phyloP scores from a whole-genome alignment of 2,113 vertebrate genomes.

The Rhea americana region DNA sequence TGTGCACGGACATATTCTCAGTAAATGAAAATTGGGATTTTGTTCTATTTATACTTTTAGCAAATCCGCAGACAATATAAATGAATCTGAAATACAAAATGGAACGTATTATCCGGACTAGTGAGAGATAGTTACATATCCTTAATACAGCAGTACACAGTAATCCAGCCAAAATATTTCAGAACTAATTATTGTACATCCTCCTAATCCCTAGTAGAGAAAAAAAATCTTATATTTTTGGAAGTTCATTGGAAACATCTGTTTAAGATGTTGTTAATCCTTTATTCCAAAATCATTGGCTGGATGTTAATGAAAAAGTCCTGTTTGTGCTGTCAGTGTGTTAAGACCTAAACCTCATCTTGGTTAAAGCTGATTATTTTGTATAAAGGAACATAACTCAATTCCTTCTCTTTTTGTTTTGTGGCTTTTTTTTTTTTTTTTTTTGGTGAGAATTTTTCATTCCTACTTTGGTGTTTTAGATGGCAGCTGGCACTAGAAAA shows the following conservation, averaged over 20 bases:
- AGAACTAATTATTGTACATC: conserved; percentile 57
- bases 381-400: conserved; percentile 22
- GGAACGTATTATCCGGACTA: conserved; percentile 1
- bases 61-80: conserved; percentile 62
- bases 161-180: conserved; percentile 67
- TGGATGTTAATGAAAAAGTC: conserved; percentile 55
- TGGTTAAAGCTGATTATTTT: conserved; percentile 51
- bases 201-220: conserved; percentile 47
- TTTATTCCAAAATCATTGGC: conserved; percentile 1
- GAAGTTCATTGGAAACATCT: conserved; percentile 68
- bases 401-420: neutral
- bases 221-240: conserved; percentile 39
- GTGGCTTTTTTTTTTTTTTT: neutral
- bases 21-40: conserved; percentile 34
- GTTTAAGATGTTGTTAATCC: conserved; percentile 64
- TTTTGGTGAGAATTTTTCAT: neutral
- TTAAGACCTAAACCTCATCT: conserved; percentile 39
- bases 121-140: conserved; percentile 21
- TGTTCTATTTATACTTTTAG: conserved; percentile 57
- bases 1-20: neutral
- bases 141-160: conserved; percentile 3
- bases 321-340: neutral
- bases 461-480: conserved; percentile 6
- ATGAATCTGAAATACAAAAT: conserved; percentile 48
- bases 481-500: conserved; percentile 18